A percentile compares a stretch with the other conserved stretches of the same genome.
Evolutionary conservation across 1,140 invertebrate genomes (phyloP).

Genomic region (Pinna nobilis): DNA sequence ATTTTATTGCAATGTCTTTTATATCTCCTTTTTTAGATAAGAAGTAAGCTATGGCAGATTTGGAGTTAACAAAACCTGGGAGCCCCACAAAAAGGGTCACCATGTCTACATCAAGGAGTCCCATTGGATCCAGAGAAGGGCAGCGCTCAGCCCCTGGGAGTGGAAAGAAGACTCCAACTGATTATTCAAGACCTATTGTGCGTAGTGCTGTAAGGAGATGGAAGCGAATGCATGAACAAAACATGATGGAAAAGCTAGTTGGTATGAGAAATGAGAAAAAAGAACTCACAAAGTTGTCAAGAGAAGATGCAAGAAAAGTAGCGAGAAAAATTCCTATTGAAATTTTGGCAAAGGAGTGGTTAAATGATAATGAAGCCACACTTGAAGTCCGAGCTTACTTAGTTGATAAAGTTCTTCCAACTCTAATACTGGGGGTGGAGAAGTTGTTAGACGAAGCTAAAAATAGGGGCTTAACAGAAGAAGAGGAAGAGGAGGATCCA

Average conservation of each 20-base stretch:
- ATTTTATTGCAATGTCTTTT: neutral
- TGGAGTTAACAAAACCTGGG: conserved; percentile 35
- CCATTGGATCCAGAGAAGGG: conserved; percentile 25
- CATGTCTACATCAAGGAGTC: conserved; percentile 35
- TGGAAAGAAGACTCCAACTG: conserved; percentile 41
- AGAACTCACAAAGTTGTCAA: conserved; percentile 52
- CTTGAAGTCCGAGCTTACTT: conserved; percentile 71
- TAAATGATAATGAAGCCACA: conserved; percentile 67
- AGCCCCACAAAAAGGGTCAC: conserved; percentile 49
- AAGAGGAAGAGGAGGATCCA: conserved; percentile 58
- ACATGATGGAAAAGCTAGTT: conserved; percentile 67
- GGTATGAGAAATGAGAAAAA: conserved; percentile 67
- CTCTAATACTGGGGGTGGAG: conserved; percentile 72
- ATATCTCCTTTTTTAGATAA: neutral
- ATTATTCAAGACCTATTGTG: conserved; percentile 48
- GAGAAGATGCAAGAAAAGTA: conserved; percentile 61
- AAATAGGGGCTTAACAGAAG: conserved; percentile 61
- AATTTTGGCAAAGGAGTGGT: conserved; percentile 72
- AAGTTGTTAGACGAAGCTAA: conserved; percentile 73
- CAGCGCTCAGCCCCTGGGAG: conserved; percentile 35
- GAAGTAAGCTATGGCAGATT: conserved; percentile 51
- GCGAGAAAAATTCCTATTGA: conserved; percentile 72
- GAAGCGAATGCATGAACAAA: conserved; percentile 70
- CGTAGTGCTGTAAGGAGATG: conserved; percentile 65
- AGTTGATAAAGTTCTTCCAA: conserved; percentile 73